A percentile compares a stretch with the other conserved stretches of the same genome.
These are phyloP conservation scores for Peromyscus eremicus DNA, from an alignment of 2,797 vertebrate genomes.

Conservation along the genomic window DNA sequence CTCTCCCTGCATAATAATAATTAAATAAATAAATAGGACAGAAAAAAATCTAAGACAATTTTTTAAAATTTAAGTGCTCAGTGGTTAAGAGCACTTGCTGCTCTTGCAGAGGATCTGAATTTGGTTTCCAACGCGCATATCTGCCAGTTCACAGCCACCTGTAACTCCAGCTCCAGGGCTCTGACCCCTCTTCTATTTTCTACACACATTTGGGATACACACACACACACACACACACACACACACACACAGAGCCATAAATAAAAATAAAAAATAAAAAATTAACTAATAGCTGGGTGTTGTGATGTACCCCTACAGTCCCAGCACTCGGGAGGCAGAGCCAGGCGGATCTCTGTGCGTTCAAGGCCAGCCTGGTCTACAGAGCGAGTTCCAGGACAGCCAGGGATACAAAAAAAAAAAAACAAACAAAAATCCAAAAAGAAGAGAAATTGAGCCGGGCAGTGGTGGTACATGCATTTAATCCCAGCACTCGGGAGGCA, in stretches of 20 bases:
- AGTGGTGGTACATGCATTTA: no score
- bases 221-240: background rate
- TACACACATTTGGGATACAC: background rate
- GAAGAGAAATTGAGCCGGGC: no score
- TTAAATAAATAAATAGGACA: background rate
- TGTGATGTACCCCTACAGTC: background rate
- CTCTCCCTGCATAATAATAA: no score
- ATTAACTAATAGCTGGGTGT: background rate
- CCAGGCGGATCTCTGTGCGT: background rate
- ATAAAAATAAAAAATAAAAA: background rate
- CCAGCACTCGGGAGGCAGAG: background rate
- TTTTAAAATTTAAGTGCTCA: background rate
- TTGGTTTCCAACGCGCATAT: background rate
- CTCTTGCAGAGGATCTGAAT: background rate
- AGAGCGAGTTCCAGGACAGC: background rate
- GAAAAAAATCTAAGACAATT: background rate
- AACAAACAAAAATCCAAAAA: no score
- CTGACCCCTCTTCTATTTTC: background rate
- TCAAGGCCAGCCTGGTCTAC: background rate
- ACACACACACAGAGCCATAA: background rate
- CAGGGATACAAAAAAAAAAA: no score
- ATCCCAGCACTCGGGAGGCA: background rate
- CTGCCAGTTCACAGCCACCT: background rate
- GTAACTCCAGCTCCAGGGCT: background rate
- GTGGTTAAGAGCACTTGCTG: background rate